Evolutionary conservation across 2,113 vertebrate species (phyloP).

Genomic region (Mystacornis crossleyi): DNA sequence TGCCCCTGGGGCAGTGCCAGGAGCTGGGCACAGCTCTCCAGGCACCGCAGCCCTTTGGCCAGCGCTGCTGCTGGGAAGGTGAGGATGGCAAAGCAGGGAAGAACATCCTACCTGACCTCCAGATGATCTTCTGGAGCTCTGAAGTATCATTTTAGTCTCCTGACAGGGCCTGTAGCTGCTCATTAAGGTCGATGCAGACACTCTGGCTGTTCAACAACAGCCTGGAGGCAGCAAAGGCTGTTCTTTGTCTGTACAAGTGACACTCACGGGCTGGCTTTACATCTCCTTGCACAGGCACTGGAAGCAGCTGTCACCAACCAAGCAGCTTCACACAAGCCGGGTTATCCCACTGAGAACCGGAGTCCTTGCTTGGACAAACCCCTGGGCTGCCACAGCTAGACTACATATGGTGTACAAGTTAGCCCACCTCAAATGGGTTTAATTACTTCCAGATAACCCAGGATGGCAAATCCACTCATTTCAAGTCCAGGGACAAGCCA

Average conservation of each 20-base stretch:
- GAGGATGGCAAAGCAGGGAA: background rate
- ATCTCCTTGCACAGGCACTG: background rate
- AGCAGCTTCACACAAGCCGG: background rate
- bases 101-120: background rate
- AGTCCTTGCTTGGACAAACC: background rate
- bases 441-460: background rate
- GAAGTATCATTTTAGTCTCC: background rate
- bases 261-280: background rate
- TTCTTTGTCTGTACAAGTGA: background rate
- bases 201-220: background rate
- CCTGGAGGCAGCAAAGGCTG: background rate
- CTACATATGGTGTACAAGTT: background rate
- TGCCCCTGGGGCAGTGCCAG: background rate
- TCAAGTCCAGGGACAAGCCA: background rate
- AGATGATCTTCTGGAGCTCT: background rate
- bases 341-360: background rate
- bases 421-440: background rate
- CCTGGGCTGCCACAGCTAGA: background rate
- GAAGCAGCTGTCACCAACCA: background rate
- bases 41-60: background rate
- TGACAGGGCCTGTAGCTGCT: background rate
- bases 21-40: background rate
- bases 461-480: background rate
- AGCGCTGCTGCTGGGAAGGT: rapidly evolving
- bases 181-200: background rate